Evolutionary conservation across 2,113 vertebrate genomes (phyloP), one percentile per base, ranked within the genome.

Genomic region (Fregata magnificens): DNA sequence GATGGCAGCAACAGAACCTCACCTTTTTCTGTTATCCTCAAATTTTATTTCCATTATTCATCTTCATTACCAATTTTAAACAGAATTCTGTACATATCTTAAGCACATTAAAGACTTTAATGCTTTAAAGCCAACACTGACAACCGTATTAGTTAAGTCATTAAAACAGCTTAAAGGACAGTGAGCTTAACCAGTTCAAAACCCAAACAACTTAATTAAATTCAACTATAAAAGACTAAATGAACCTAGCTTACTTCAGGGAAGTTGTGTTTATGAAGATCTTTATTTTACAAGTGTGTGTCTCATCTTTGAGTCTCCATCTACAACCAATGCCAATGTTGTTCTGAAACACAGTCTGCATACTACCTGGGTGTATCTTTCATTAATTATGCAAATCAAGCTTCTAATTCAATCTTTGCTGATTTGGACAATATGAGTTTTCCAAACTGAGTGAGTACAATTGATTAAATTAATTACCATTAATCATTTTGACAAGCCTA

Each of bases 1-100:
- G 98, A 99, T 99, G 98, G 98, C 98, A 98, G 98, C 98, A 99
- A 98, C 55, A 98, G 96, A 97, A 96, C 70, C 97, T 95, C 74
- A 94, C 95, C 87, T 77, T 70, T 62, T 78, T 78, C 65, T 56
- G 66, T 62, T 90, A 77, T 52, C 29, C 55, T 78, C 50, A 94
- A 94, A 95, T 87, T 92, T 93, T 91, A 88, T 76, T 93, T 29
- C 45, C 34, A 77, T 83, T 79, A 66, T 53, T 69, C 50, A 58
- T 65, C 65, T 82, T 61, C 83, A 92, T 32, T 84, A 89, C 9
- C 44, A 40, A 72, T 92, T 97, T 95, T 91, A 95, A 96, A 82
- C 5, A 70, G 52, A 67, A 93, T 58, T 82, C 38, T 28, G 42
- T 65, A 83, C 36, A 34, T 69, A 90, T 74, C 76, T 78, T 81